These are phyloP conservation scores for Ornithoptera alexandrae DNA, from an alignment of 2,888 invertebrate genomes.

Conservation along the genomic window DNA sequence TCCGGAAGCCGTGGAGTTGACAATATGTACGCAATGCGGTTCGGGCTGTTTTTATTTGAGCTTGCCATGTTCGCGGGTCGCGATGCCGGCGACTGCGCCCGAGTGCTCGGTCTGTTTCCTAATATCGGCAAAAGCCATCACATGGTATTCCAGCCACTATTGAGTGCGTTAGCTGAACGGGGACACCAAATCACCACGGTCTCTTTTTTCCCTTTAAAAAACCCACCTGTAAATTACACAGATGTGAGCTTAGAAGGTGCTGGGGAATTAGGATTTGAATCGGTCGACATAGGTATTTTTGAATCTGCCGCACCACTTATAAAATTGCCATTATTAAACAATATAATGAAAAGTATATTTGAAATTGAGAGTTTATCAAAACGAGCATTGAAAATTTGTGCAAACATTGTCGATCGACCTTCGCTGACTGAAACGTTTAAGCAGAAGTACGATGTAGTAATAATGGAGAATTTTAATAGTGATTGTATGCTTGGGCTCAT, in stretches of 20 bases:
- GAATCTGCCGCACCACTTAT: conserved; percentile 13
- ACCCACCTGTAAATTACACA: conserved; percentile 68
- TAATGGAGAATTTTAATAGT: conserved; percentile 76
- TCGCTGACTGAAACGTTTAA: conserved; percentile 38
- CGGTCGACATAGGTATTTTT: conserved; percentile 46
- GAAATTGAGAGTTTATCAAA: conserved; percentile 32
- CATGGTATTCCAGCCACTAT: conserved; percentile 78
- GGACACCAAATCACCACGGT: conserved; percentile 82
- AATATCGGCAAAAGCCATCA: conserved; percentile 83
- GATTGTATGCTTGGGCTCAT: conserved; percentile 78
- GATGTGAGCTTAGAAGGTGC: conserved; percentile 67
- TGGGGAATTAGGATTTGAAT: conserved; percentile 54
- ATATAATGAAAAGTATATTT: conserved; percentile 29
- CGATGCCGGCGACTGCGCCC: conserved; percentile 55
- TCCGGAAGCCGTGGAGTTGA: conserved; percentile 31
- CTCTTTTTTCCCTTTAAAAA: conserved; percentile 77
- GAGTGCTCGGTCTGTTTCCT: conserved; percentile 80
- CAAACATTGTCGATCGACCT: conserved; percentile 36
- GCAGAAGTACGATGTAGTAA: conserved; percentile 72
- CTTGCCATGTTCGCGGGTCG: conserved; percentile 41
- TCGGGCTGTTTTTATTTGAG: conserved; percentile 38
- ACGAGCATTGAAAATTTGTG: conserved; percentile 37
- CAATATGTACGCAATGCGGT: conserved; percentile 50
- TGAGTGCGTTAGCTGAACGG: conserved; percentile 74
- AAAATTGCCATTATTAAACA: conserved; percentile 32